Conservation (phyloP, 92 coral and sea anemone species). For the Montipora capitata region DNA sequence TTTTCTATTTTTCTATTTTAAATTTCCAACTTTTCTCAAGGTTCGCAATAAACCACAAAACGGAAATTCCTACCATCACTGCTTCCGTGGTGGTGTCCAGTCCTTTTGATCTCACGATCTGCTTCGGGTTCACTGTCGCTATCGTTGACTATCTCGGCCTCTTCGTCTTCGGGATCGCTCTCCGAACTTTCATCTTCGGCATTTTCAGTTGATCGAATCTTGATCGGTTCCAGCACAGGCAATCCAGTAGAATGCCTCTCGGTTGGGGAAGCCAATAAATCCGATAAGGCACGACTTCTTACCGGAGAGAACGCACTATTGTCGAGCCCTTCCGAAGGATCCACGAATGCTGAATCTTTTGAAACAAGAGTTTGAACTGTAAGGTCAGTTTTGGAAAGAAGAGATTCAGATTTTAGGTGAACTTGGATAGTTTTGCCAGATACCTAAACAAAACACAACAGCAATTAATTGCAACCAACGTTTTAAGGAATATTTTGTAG, state of each 20-base stretch:
- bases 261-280: constrained; percentile 76
- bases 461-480: no score
- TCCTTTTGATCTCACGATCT: constrained; percentile 53
- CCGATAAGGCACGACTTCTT: constrained; percentile 93
- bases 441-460: constrained; percentile 39
- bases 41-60: neutral
- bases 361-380: constrained; percentile 90
- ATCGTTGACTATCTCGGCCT: constrained; percentile 53
- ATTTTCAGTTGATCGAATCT: constrained; percentile 82
- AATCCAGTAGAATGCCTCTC: constrained; percentile 52
- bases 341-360: constrained; percentile 57
- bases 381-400: constrained; percentile 90
- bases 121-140: constrained; percentile 83
- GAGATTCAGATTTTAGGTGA: constrained; percentile 85
- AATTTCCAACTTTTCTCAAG: no score
- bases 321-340: constrained; percentile 24
- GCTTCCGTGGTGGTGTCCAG: neutral
- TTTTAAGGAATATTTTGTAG: neutral
- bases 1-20: no score
- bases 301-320: constrained; percentile 45
- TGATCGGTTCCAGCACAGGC: constrained; percentile 95
- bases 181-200: constrained; percentile 79
- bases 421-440: constrained; percentile 81
- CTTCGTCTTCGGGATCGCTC: constrained; percentile 76
- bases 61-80: constrained; percentile 24